phyloP scores from a whole-genome alignment of 1,140 invertebrate species.

The Portunus trituberculatus region DNA sequence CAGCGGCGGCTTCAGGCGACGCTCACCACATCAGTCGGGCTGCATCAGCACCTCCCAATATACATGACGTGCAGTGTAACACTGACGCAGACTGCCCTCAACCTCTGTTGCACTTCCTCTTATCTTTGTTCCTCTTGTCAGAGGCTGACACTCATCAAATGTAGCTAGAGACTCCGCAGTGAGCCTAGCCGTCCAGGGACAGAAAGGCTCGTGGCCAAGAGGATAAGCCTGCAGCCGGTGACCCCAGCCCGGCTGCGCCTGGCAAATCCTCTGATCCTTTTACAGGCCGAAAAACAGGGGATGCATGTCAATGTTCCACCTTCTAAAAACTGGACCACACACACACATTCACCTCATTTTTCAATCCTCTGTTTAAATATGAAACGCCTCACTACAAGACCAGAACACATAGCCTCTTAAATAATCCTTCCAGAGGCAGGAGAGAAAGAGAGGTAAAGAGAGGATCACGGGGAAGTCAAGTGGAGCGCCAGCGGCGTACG shows the following conservation, averaged over 20 bases:
- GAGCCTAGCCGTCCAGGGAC: background rate
- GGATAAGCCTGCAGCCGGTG: background rate
- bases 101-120: background rate
- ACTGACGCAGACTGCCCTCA: background rate
- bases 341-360: background rate
- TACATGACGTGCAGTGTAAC: background rate
- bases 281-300: background rate
- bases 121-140: background rate
- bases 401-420: background rate
- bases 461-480: background rate
- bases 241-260: background rate
- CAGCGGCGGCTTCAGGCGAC: background rate
- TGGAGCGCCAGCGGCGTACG: background rate
- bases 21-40: background rate
- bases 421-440: background rate
- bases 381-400: background rate
- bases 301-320: constrained; percentile 3
- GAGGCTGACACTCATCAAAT: background rate
- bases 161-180: background rate
- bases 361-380: background rate
- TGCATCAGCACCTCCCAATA: no score
- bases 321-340: background rate
- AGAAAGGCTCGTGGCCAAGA: background rate
- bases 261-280: constrained; percentile 2
- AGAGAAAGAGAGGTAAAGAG: background rate